Conservation (phyloP, 2,797 vertebrate genomes). For the Euthynnus affinis region DNA sequence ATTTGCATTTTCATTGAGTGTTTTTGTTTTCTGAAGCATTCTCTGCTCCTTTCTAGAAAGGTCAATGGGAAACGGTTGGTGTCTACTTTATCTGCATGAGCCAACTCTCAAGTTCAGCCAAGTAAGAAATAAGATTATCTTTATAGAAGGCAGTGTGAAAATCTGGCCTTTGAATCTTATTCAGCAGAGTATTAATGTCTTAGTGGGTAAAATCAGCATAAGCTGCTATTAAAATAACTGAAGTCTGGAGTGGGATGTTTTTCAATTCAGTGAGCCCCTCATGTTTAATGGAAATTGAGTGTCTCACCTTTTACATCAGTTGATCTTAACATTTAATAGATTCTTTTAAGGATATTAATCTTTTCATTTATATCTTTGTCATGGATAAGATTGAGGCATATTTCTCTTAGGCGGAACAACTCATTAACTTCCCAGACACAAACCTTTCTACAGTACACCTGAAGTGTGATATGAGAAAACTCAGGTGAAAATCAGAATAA, state of each 20-base stretch:
- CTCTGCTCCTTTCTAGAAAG: slow-evolving; percentile 77
- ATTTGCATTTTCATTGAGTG: slow-evolving; percentile 86
- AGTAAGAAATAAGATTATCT: slow-evolving; percentile 86
- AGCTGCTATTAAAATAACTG: slow-evolving; percentile 78
- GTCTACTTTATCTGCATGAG: slow-evolving; percentile 83
- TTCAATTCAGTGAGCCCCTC: slow-evolving; percentile 72
- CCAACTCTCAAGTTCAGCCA: slow-evolving; percentile 82
- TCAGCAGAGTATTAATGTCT: slow-evolving; percentile 79
- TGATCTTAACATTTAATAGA: slow-evolving; percentile 83
- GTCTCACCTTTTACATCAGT: slow-evolving; percentile 76
- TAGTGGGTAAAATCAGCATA: slow-evolving; percentile 71
- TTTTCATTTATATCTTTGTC: slow-evolving; percentile 77
- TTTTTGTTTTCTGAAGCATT: slow-evolving; percentile 81
- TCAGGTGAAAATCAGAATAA: slow-evolving; percentile 51
- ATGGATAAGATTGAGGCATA: slow-evolving; percentile 70
- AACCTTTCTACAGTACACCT: slow-evolving; percentile 55
- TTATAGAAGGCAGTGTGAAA: slow-evolving; percentile 76
- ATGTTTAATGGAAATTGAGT: slow-evolving; percentile 80
- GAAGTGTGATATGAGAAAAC: slow-evolving; percentile 59
- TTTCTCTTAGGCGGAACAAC: slow-evolving; percentile 73
- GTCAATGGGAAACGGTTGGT: slow-evolving; percentile 82
- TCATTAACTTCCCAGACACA: slow-evolving; percentile 79
- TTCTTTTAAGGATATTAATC: slow-evolving; percentile 80
- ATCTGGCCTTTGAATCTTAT: slow-evolving; percentile 82
- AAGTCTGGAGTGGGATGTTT: slow-evolving; percentile 75